Evolutionary conservation across 2,113 vertebrate species (phyloP).

Genomic region (Cervus canadensis): DNA sequence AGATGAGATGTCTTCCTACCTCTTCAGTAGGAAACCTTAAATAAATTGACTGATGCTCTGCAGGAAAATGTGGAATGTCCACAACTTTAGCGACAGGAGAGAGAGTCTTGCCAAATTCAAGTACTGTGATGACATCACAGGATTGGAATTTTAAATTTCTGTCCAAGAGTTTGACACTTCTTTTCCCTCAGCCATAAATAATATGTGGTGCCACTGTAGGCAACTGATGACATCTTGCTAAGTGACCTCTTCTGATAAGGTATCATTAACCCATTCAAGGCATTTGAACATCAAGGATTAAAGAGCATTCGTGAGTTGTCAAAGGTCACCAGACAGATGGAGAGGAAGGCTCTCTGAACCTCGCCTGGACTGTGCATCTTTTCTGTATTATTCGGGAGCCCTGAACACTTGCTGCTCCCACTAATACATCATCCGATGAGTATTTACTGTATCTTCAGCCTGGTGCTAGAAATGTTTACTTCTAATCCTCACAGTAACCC

Average conservation of each 20-base stretch:
- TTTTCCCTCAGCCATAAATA: background rate
- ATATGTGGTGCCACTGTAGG: no score
- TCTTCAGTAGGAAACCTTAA: background rate
- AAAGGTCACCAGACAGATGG: background rate
- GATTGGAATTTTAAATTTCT: background rate
- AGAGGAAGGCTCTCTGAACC: background rate
- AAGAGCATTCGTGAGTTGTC: background rate
- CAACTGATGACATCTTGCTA: background rate
- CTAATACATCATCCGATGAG: background rate
- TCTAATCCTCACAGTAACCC: background rate
- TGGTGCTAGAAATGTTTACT: background rate
- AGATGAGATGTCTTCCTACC: background rate
- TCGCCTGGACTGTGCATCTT: background rate
- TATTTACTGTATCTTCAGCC: background rate
- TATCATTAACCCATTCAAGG: background rate
- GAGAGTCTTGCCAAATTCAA: background rate
- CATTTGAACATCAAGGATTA: background rate
- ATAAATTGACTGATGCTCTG: background rate
- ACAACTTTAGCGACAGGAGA: background rate
- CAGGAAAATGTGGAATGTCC: background rate
- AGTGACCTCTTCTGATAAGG: background rate
- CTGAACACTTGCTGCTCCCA: background rate
- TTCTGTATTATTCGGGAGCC: background rate
- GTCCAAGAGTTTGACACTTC: background rate
- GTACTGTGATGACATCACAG: background rate